Evolutionary conservation across 1,140 invertebrate genomes (phyloP), one percentile per base, ranked within the genome.

Genomic region (Drosophila ercepeae): DNA sequence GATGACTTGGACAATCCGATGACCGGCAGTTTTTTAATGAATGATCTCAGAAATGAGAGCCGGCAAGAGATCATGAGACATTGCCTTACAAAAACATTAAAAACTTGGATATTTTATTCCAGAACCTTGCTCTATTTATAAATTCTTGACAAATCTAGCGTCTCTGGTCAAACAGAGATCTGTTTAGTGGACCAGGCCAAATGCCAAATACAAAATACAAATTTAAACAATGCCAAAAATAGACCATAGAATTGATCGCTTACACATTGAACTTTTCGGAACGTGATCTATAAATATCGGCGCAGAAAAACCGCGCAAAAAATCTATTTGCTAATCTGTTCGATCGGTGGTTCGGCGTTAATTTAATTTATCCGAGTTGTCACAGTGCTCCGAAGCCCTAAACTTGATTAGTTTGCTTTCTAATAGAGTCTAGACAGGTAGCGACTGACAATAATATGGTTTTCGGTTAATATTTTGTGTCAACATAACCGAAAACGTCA

Each of bases 231-330:
- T 18, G 25, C 57, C 70, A 72, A 73, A 75, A 79, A 83, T 79
- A 83, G 74, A 65, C 45, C 8, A 5, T 45, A 45, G 42, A 46
- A 57, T 60, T 61, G 70, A 68, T 81, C 55, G 61, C 52, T 68
- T 82, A 81, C 73, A 72, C 51, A 55, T 81, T 75, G 76, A 70
- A 73, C 78, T 83, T 42, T 75, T 58, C 21, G 14, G 67, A 41
- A 42, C 25, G 16, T n/a, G 6, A n/a, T 27, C 79, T 76, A 76
- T 58, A 69, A 60, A 84, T 84, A 84, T 54, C 36, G 34, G 32
- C n/a, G n/a, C n/a, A n/a, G n/a, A n/a, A n/a, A 54, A 73, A 79
- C 59, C 45, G 74, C 61, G 53, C 50, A 73, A 18, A 69, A 61
- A 52, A 64, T 63, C 21, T 59, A 45, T 51, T 57, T 64, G 67